Percentiles rank a stretch among this genome's conserved stretches.
Evolutionary conservation across 2,888 invertebrate genomes (phyloP).

Genomic region (Liodrosophila aerea): DNA sequence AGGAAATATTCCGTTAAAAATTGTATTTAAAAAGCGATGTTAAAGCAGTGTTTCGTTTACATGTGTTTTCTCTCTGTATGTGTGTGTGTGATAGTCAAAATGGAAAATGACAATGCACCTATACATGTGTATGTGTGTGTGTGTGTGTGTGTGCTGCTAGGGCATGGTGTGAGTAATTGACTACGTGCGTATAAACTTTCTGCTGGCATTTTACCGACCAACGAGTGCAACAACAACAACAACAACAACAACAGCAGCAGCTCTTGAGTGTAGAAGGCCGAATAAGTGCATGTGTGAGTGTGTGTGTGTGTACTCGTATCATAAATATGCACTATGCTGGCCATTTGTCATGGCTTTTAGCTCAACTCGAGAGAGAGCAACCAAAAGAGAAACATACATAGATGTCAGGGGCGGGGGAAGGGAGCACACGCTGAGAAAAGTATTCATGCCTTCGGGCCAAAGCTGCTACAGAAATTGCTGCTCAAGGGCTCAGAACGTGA

Average conservation of each 20-base stretch:
- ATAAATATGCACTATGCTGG: conserved; percentile 73
- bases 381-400: no score
- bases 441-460: conserved; percentile 7
- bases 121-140: conserved; percentile 3
- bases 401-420: no score
- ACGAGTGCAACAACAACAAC: conserved; percentile 29
- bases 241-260: conserved; percentile 27
- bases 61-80: background rate
- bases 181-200: conserved; percentile 77
- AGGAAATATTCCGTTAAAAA: conserved; percentile 45
- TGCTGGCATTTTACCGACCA: conserved; percentile 66
- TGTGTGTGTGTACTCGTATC: conserved; percentile 40
- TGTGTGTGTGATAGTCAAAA: background rate
- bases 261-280: conserved; percentile 46
- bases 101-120: no score
- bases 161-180: conserved; percentile 72
- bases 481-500: conserved; percentile 36
- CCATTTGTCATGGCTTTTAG: conserved; percentile 68
- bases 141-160: conserved; percentile 26
- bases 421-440: no score
- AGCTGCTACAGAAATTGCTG: conserved; percentile 31
- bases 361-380: conserved; percentile 13
- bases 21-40: conserved; percentile 54
- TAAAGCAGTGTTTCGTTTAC: conserved; percentile 39
- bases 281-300: conserved; percentile 12